These are phyloP conservation scores for Microchrysa polita DNA, from an alignment of 2,888 invertebrate genomes.

Conservation along the genomic window DNA sequence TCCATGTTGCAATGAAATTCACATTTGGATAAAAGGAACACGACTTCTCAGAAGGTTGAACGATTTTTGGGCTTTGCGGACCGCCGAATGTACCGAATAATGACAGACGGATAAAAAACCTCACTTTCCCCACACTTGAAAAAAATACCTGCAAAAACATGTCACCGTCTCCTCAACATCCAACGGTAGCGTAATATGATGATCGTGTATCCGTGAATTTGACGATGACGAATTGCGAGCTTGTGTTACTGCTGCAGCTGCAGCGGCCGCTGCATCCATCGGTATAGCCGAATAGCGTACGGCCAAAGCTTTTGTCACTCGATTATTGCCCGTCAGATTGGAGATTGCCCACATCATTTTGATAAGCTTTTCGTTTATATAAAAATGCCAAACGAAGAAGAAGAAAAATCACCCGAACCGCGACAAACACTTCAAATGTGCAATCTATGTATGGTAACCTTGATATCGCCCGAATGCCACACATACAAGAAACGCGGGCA, in stretches of 20 bases:
- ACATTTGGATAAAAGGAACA: too few relatives aligned
- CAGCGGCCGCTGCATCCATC: conserved; percentile 54
- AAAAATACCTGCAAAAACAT: conserved; percentile 86
- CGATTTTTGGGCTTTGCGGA: too few relatives aligned
- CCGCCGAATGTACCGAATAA: too few relatives aligned
- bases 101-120: too few relatives aligned
- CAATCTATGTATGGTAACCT: not conserved
- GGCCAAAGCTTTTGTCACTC: conserved; percentile 63
- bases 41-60: too few relatives aligned
- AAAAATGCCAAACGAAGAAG: not conserved
- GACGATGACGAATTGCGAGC: conserved; percentile 32
- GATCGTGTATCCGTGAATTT: conserved; percentile 38
- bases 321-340: conserved; percentile 63
- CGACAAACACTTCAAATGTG: not conserved
- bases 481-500: too few relatives aligned
- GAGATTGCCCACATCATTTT: conserved; percentile 64
- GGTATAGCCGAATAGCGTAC: conserved; percentile 63
- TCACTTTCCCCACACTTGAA: conserved; percentile 42
- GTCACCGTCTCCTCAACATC: conserved; percentile 79
- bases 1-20: too few relatives aligned
- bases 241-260: conserved; percentile 43
- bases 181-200: conserved; percentile 67
- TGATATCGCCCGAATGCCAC: not conserved
- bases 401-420: not conserved
- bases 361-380: conserved; percentile 20